Evolutionary conservation across 2,888 invertebrate species (phyloP).

Genomic region (Nephrotoma flavescens): DNA sequence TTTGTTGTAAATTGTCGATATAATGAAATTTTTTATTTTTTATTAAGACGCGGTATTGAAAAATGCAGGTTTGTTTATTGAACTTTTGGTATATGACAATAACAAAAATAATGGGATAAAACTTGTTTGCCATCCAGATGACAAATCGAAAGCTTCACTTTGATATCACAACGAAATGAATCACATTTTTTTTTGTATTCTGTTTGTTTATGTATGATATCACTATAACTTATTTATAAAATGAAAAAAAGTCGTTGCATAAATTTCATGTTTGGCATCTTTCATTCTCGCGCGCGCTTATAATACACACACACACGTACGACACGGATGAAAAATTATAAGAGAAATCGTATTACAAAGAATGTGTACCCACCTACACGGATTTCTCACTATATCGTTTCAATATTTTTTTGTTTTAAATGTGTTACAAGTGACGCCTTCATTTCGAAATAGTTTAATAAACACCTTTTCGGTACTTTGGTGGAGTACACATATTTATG

Average conservation of each 20-base stretch:
- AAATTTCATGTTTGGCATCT: background rate
- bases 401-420: background rate
- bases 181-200: background rate
- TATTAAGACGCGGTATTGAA: background rate
- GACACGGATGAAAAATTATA: background rate
- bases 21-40: background rate
- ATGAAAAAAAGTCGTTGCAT: background rate
- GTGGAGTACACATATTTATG: background rate
- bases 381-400: background rate
- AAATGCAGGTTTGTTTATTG: background rate
- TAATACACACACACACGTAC: background rate
- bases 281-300: background rate
- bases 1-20: background rate
- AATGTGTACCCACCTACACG: background rate
- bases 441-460: background rate
- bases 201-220: background rate
- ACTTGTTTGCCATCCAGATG: background rate
- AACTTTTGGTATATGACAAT: background rate
- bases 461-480: background rate
- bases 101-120: background rate
- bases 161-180: background rate
- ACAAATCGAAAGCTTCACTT: background rate
- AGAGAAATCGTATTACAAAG: background rate
- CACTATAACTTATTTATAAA: background rate
- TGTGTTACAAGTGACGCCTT: background rate